These are phyloP conservation scores for Halictus quadricinctus DNA, from an alignment of 2,888 invertebrate genomes.

Conservation along the genomic window DNA sequence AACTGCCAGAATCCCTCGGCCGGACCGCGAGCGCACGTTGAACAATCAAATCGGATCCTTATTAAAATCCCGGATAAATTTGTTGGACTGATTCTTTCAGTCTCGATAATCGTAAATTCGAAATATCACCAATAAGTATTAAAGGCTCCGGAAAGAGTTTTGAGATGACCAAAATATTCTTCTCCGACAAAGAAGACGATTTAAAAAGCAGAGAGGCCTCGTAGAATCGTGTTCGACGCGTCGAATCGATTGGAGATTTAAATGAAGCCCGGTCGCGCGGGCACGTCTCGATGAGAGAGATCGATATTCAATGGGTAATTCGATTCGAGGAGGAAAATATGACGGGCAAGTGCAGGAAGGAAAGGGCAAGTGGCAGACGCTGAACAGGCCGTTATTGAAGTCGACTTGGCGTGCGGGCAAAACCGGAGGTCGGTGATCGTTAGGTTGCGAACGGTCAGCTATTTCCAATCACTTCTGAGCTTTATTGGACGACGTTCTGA, in stretches of 20 bases:
- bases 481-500: conserved; percentile 78
- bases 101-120: too few relatives aligned
- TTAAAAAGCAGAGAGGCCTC: neutral
- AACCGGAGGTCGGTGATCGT: conserved; percentile 67
- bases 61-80: neutral
- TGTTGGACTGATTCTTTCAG: too few relatives aligned
- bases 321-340: neutral
- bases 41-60: neutral
- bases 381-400: conserved; percentile 56
- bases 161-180: neutral
- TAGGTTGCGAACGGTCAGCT: conserved; percentile 70
- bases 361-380: conserved; percentile 50
- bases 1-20: neutral
- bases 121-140: too few relatives aligned
- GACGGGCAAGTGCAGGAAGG: neutral
- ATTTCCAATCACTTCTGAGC: conserved; percentile 77
- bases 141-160: too few relatives aligned
- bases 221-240: neutral
- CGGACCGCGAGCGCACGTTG: neutral
- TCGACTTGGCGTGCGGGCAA: conserved; percentile 65
- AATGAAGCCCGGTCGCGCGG: neutral
- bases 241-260: neutral
- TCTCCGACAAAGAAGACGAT: neutral
- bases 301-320: conserved; percentile 2
- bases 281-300: neutral